phyloP scores from a whole-genome alignment of 2,797 vertebrate species.

The Hippopotamyrus pictus region DNA sequence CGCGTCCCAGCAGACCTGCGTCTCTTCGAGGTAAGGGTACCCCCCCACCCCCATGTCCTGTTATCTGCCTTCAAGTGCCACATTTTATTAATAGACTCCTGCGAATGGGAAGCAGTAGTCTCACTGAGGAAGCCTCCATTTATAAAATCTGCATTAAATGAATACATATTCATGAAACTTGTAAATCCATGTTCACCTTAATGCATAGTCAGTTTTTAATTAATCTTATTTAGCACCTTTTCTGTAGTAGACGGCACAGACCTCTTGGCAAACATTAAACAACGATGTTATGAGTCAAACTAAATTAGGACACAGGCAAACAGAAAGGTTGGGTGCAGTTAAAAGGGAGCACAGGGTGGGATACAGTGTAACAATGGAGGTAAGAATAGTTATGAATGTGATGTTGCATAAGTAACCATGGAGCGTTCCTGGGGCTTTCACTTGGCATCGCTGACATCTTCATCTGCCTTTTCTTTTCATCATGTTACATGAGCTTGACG shows the following conservation, averaged over 20 bases:
- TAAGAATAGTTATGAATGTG: background rate
- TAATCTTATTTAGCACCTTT: background rate
- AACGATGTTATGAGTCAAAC: background rate
- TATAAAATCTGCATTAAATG: background rate
- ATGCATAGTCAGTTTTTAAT: background rate
- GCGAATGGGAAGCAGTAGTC: background rate
- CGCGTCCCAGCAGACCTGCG: conserved; percentile 91
- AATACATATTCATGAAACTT: background rate
- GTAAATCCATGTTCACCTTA: background rate
- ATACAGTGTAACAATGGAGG: background rate
- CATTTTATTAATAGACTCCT: background rate
- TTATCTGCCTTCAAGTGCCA: background rate
- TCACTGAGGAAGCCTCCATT: background rate
- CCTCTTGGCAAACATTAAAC: background rate
- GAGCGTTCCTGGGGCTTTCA: background rate
- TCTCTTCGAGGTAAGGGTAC: conserved; percentile 77
- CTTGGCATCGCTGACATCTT: background rate
- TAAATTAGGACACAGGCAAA: background rate
- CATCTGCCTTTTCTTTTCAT: background rate
- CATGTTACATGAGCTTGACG: background rate
- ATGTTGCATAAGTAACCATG: background rate
- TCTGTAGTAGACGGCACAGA: background rate
- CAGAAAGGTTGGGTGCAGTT: background rate
- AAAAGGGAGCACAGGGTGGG: background rate
- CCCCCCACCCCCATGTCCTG: too few species aligned